Evolutionary conservation across 2,113 vertebrate species (phyloP), one percentile per base, ranked within the genome.

Genomic region (Egretta garzetta): DNA sequence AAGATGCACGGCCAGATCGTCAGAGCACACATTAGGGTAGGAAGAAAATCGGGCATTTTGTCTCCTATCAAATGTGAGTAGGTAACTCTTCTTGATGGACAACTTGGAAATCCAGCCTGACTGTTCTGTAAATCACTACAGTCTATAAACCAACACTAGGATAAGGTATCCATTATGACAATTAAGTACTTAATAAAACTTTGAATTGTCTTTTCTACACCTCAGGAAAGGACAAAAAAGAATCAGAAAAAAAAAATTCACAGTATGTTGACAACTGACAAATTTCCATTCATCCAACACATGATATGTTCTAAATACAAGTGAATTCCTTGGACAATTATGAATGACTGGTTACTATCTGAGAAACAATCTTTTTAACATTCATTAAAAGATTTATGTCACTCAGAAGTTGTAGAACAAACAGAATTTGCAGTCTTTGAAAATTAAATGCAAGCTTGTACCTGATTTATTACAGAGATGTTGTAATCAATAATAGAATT

Each of bases 401-500:
- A 84, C 91, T 96, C 79, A 94, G 74, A 91, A 93, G 77, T 6
- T 33, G 39, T 27, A 86, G 90, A 92, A 94, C 94, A 97, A 97
- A 95, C 9, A 3, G 93, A 89, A 97, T 94, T 27, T 58, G 58
- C 81, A 88, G 75, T 24, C 95, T 95, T 96, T 93, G 94, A 97
- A 97, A 97, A 90, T 91, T 85, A 77, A 97, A 93, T 86, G 85
- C 81, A 76, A 53, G 64, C 90, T 95, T 95, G 88, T 92, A 94
- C 70, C 85, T 83, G 88, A 93, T 85, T 93, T 96, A 86, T 92
- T 88, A 56, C 37, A 88, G 73, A 49, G 80, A 33, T n/a, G 43
- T 81, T 93, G 84, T 85, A 97, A 97, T 97, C 88, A 95, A 97
- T 96, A 94, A 94, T 67, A 33, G 88, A 86, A 72, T 53, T 96